Evolutionary conservation across 1,140 invertebrate genomes (phyloP).

Genomic region (Cotesia chilonis): DNA sequence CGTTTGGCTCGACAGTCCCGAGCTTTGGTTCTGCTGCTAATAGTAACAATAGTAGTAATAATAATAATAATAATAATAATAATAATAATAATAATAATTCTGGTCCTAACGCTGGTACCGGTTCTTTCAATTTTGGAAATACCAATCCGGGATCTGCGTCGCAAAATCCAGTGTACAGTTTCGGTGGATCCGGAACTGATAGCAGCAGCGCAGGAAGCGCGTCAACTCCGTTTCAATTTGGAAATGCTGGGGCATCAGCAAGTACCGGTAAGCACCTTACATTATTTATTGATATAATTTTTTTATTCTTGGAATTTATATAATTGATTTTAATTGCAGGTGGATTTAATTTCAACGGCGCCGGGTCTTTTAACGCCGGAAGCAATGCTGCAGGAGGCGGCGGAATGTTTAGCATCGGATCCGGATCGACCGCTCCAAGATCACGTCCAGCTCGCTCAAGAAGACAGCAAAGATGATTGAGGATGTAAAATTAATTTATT

Average conservation of each 20-base stretch:
- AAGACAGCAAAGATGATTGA: constrained; percentile 63
- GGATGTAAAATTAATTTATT: constrained; percentile 52
- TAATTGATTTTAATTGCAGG: constrained; percentile 35
- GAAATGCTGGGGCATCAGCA: constrained; percentile 46
- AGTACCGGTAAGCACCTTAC: constrained; percentile 38
- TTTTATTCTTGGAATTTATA: not conserved
- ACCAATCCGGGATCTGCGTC: constrained; percentile 30
- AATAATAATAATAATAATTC: constrained; percentile 24
- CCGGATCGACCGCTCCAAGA: constrained; percentile 59
- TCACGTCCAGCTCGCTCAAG: constrained; percentile 48
- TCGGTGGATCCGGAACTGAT: constrained; percentile 33
- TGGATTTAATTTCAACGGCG: constrained; percentile 56
- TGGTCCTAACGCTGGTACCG: not conserved
- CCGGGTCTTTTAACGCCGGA: constrained; percentile 38
- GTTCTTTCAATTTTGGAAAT: constrained; percentile 47
- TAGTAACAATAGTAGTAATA: not conserved
- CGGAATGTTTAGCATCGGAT: constrained; percentile 63
- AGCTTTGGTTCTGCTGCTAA: not conserved
- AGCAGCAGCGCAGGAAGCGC: constrained; percentile 25
- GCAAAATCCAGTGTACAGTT: constrained; percentile 38
- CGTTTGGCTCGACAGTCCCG: not conserved
- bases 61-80: constrained; percentile 17
- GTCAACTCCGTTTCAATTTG: constrained; percentile 55
- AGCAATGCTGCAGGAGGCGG: constrained; percentile 1
- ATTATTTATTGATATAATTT: constrained; percentile 28